Evolutionary conservation across 1,140 invertebrate genomes (phyloP).

Genomic region (Eueides isabella): DNA sequence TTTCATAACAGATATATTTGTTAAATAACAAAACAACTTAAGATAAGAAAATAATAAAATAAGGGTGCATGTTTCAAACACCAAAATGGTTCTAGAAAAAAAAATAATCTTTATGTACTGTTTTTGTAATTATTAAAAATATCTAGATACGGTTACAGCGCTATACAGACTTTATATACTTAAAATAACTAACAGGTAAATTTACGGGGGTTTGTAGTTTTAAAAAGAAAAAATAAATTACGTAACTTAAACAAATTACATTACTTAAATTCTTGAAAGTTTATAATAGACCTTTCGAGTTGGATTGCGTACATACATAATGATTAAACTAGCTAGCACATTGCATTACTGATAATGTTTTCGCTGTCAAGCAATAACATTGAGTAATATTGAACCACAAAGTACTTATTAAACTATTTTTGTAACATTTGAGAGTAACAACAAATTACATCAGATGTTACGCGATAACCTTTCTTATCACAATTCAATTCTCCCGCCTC

Average conservation of each 20-base stretch:
- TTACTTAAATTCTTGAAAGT: not conserved
- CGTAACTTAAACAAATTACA: not conserved
- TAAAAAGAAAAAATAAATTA: not conserved
- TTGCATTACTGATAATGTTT: not conserved
- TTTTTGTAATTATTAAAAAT: not conserved
- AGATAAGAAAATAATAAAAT: no score
- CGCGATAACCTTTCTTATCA: slow-evolving; percentile 75
- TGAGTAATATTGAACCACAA: slow-evolving; percentile 6
- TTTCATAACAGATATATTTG: no score
- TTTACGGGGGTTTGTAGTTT: no score
- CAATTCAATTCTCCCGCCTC: slow-evolving; percentile 66
- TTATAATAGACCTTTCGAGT: not conserved
- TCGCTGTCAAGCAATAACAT: not conserved
- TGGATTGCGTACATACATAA: not conserved
- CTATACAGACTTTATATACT: not conserved
- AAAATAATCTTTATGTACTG: no score
- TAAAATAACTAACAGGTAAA: not conserved
- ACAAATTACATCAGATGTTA: slow-evolving; percentile 60
- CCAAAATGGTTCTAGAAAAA: no score
- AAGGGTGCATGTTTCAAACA: no score
- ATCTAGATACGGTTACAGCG: not conserved
- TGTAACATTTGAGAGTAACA: slow-evolving; percentile 33
- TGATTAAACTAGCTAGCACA: not conserved
- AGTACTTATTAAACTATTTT: slow-evolving; percentile 22
- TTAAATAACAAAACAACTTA: no score